Percentiles rank a stretch among this genome's conserved stretches.
phyloP scores from a whole-genome alignment of 2,797 vertebrate species.

The Danio albolineatus region DNA sequence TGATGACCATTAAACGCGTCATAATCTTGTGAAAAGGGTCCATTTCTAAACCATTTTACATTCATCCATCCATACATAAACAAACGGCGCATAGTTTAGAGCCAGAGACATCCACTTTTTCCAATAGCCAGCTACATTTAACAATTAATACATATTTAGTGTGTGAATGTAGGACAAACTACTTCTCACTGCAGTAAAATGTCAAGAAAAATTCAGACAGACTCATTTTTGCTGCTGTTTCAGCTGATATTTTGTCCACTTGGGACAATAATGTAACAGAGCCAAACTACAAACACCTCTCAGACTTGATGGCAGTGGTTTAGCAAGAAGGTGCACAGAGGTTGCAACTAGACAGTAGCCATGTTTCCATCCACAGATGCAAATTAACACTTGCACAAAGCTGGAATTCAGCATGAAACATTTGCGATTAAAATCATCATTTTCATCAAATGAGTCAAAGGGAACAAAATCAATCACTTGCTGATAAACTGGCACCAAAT shows the following conservation, averaged over 20 bases:
- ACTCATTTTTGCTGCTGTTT: neutral
- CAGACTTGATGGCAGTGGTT: neutral
- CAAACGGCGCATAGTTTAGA: neutral
- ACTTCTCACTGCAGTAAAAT: neutral
- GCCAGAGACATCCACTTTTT: neutral
- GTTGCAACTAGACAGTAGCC: neutral
- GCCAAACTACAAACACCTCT: constrained; percentile 6
- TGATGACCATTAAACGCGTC: too few relatives aligned
- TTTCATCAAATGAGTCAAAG: too few relatives aligned
- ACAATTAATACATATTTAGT: neutral
- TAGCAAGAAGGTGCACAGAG: neutral
- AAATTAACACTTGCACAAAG: too few relatives aligned
- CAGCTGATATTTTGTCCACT: neutral
- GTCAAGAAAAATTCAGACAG: neutral
- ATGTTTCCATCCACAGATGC: too few relatives aligned
- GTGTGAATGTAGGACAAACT: neutral
- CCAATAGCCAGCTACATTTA: neutral
- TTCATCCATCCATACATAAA: too few relatives aligned
- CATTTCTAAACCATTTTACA: too few relatives aligned
- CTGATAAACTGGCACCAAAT: too few relatives aligned
- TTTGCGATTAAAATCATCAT: too few relatives aligned
- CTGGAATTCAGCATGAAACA: too few relatives aligned
- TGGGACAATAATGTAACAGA: neutral
- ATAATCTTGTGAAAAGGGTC: too few relatives aligned
- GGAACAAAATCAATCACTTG: too few relatives aligned